Conservation (phyloP, 2,113 vertebrate genomes). For the Lagopus leucura region DNA sequence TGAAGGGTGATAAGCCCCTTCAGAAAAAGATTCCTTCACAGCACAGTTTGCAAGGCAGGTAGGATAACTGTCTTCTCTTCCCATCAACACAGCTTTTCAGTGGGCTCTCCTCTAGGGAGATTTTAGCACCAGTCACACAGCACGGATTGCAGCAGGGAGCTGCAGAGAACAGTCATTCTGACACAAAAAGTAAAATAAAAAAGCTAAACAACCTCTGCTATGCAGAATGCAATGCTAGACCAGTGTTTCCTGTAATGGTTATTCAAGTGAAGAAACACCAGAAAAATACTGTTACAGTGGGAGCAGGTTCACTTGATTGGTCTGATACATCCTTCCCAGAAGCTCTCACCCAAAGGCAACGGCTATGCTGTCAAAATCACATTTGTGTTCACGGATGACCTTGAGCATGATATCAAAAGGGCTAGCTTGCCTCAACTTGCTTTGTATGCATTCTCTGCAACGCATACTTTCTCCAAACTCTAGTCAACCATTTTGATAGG, state of each 20-base stretch:
- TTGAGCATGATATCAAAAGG: background rate
- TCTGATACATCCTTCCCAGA: background rate
- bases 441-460: background rate
- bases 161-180: background rate
- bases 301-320: background rate
- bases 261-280: background rate
- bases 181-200: background rate
- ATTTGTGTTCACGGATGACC: background rate
- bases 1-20: background rate
- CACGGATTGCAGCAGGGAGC: background rate
- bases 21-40: background rate
- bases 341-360: background rate
- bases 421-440: background rate
- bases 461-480: background rate
- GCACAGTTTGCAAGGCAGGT: background rate
- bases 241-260: background rate
- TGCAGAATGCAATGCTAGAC: background rate
- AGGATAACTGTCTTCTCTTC: background rate
- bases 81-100: background rate
- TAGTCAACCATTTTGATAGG: background rate
- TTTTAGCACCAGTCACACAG: conserved; percentile 4
- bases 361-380: background rate
- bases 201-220: background rate
- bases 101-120: background rate
- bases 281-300: background rate